Evolutionary conservation across 2,113 vertebrate genomes (phyloP), one percentile per base, ranked within the genome.

Genomic region (Xenopus borealis): DNA sequence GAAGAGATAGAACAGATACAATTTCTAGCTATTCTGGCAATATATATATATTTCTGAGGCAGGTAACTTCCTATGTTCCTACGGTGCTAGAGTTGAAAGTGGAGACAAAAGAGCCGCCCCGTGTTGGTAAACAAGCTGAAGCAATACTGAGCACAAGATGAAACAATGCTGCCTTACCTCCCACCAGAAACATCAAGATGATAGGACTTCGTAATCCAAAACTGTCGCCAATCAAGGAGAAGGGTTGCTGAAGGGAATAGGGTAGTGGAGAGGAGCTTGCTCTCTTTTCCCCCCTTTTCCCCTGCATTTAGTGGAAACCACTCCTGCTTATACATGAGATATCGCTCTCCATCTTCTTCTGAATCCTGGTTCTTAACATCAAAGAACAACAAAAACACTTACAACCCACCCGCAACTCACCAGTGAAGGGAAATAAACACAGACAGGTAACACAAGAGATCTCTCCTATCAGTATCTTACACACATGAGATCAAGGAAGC

Each of bases 141-240:
- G 47, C 14, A 16, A 16, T 50, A 50, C 47, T 50, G 30, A 64
- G 10, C 62, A 44, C 64, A 47, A 55, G 18, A 45, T 45, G 40
- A 18, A 70, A 65, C 5, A 13, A 9, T 62, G 64, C 63, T 33
- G 72, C 63, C 72, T 74, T 74, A 74, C 72, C 72, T 74, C 63
- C 64, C 53, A 67, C 53, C 72, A 74, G 64, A 67, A 46, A 40
- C 30, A 47, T 16, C 63, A 19, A 72, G 62, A 3, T 53, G 59
- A 63, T 23, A 27, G 40, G 18, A 27, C 33, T 40, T 40, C 33
- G 10, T 33, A 65, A 65, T 66, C 62, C 62, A 52, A 40, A 71
- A 8, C 45, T 58, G 27, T 10, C 62, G 30, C 30, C 62, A 63
- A 63, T 40, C 62, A 63, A 47, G 19, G 33, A 17, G 17, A 14